A percentile compares a stretch with the other conserved stretches of the same genome.
Conservation (phyloP, 2,797 vertebrate species). For the Peromyscus attwateri region DNA sequence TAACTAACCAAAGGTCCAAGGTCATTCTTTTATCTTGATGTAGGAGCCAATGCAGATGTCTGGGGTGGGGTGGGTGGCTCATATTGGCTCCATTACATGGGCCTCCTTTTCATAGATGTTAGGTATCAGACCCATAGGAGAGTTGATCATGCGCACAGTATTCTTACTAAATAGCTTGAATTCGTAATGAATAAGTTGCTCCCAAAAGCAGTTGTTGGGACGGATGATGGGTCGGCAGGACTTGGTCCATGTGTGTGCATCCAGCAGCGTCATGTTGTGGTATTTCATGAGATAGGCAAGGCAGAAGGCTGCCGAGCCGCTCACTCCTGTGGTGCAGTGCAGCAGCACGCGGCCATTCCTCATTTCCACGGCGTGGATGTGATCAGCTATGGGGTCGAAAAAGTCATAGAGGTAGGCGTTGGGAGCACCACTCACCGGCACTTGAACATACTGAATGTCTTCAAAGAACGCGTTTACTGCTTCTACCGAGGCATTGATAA, state of each 20-base stretch:
- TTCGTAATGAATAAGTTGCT: slow-evolving; percentile 90
- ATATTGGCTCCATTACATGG: slow-evolving; percentile 82
- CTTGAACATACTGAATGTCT: slow-evolving; percentile 85
- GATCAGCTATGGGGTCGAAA: slow-evolving; percentile 88
- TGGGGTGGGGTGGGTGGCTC: slow-evolving; percentile 36
- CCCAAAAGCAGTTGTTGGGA: slow-evolving; percentile 91
- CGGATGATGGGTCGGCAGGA: slow-evolving; percentile 85
- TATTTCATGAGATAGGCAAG: slow-evolving; percentile 91
- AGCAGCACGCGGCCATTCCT: slow-evolving; percentile 86
- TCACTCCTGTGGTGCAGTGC: slow-evolving; percentile 90
- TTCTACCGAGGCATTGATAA: slow-evolving; percentile 88
- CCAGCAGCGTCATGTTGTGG: slow-evolving; percentile 80
- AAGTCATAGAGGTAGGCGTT: slow-evolving; percentile 81
- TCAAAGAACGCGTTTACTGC: slow-evolving; percentile 63
- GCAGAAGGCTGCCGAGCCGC: slow-evolving; percentile 90
- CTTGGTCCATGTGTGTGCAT: slow-evolving; percentile 87
- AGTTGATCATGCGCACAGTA: slow-evolving; percentile 88
- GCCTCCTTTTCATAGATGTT: slow-evolving; percentile 87
- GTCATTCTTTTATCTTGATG: not conserved
- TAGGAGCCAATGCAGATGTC: not conserved
- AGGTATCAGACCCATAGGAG: slow-evolving; percentile 86
- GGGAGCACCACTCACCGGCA: slow-evolving; percentile 87
- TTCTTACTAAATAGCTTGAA: slow-evolving; percentile 83
- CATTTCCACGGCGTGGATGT: slow-evolving; percentile 77
- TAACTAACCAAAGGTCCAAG: not conserved